Evolutionary conservation across 1,140 invertebrate species (phyloP).

Genomic region (Saxidomus purpurata): DNA sequence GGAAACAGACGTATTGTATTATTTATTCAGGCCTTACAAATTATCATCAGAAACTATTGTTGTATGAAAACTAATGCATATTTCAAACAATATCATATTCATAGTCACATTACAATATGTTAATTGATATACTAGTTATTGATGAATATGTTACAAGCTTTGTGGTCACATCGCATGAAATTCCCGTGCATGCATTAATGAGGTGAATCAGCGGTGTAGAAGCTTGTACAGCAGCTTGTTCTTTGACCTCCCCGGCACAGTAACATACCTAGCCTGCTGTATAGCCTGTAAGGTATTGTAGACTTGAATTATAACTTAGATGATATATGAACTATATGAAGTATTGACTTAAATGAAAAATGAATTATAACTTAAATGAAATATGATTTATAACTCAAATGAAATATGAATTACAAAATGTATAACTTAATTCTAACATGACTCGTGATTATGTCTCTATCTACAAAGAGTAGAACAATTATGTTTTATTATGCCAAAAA

Average conservation of each 20-base stretch:
- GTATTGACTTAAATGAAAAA: neutral
- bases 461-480: no score
- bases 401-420: no score
- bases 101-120: slow-evolving; percentile 4
- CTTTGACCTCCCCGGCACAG: neutral
- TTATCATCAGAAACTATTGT: neutral
- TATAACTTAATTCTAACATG: no score
- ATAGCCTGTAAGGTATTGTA: neutral
- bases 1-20: neutral
- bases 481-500: no score
- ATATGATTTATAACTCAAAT: no score
- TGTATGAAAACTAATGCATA: neutral
- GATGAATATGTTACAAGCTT: neutral
- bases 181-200: neutral
- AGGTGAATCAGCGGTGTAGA: neutral
- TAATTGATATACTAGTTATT: neutral
- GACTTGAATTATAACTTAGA: neutral
- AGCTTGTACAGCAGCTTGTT: neutral
- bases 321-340: neutral
- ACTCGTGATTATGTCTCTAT: no score
- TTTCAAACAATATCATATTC: slow-evolving; percentile 26
- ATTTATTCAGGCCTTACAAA: no score
- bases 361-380: no score
- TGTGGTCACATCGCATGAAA: neutral
- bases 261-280: neutral